Evolutionary conservation across 2,113 vertebrate genomes (phyloP), one percentile per base, ranked within the genome.

Genomic region (Climacteris rufus): DNA sequence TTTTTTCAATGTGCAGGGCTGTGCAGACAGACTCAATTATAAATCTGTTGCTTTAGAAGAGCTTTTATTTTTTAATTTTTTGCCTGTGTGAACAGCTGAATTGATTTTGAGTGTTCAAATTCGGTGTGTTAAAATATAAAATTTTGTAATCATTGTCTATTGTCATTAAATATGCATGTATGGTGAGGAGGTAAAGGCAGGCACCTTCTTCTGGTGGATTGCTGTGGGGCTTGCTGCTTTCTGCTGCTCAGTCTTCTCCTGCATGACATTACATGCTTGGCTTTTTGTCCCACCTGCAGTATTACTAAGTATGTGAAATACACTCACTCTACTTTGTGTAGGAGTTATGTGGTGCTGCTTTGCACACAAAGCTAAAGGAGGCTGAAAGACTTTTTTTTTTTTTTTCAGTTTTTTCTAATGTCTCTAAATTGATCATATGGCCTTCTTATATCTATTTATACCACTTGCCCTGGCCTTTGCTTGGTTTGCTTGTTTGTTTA

Each of bases 1-100:
- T 89, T 97, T 89, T 96, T 93, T 88, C 92, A 76, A 12, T 94
- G 83, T 75, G 60, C 23, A 18, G 56, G 80, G 83, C 76, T 90
- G 77, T 92, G 88, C 77, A 90, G 93, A 52, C 63, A 80, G 85
- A 80, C 74, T 81, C 88, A 31, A 33, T 92, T 94, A 89, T 72
- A 84, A 92, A 93, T 89, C 80, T 89, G 69, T 25, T 45, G 87
- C 40, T 92, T 71, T 61, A 56, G 69, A 75, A 87, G 42, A 52
- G 52, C 35, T 40, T 75, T 86, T 87, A 7, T 63, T 69, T 69
- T 71, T n/a, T n/a, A n/a, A n/a, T 63, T 84, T 49, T 17, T 10
- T 3, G 19, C 27, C 20, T 33, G 2, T 40, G 8, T 22, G 21
- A 90, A 49, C 49, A 82, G 64, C 68, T 80, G 49, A 31, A 20